These are phyloP conservation scores for Microdon myrmicae DNA, from an alignment of 2,888 invertebrate genomes.

Conservation along the genomic window DNA sequence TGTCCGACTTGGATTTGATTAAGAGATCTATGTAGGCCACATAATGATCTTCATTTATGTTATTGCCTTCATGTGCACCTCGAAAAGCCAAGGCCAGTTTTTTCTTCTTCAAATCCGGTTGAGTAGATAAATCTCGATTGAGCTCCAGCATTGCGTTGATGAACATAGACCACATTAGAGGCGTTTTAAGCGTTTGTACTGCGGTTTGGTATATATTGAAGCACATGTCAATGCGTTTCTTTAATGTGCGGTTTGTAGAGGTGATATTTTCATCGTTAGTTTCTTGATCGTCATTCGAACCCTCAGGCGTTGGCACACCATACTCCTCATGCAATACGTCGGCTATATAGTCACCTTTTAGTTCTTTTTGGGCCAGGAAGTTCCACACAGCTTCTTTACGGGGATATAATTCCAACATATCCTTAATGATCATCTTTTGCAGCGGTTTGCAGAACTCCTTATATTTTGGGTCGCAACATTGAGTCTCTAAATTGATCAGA, in stretches of 20 bases:
- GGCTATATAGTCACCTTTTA: conserved; percentile 66
- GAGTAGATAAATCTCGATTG: conserved; percentile 66
- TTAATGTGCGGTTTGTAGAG: conserved; percentile 60
- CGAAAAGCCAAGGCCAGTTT: conserved; percentile 68
- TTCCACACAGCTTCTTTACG: conserved; percentile 72
- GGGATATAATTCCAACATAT: conserved; percentile 68
- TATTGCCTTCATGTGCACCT: conserved; percentile 68
- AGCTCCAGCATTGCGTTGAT: conserved; percentile 71
- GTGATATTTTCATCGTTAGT: not conserved
- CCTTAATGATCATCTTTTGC: conserved; percentile 69
- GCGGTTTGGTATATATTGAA: conserved; percentile 69
- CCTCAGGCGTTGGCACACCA: not conserved
- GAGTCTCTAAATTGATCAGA: conserved; percentile 70
- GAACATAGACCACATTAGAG: conserved; percentile 70
- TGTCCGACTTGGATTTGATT: conserved; percentile 54
- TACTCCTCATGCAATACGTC: conserved; percentile 49
- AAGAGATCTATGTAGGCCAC: conserved; percentile 65
- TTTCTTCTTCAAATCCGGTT: conserved; percentile 68
- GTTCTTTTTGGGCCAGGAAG: conserved; percentile 71
- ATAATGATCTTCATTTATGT: conserved; percentile 69
- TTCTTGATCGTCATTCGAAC: too few species aligned
- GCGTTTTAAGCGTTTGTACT: conserved; percentile 67
- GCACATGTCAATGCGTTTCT: conserved; percentile 67
- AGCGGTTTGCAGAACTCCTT: conserved; percentile 70
- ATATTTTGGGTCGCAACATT: conserved; percentile 69